These are phyloP conservation scores for Galeopterus variegatus DNA, from an alignment of 2,113 vertebrate genomes.

Conservation along the genomic window DNA sequence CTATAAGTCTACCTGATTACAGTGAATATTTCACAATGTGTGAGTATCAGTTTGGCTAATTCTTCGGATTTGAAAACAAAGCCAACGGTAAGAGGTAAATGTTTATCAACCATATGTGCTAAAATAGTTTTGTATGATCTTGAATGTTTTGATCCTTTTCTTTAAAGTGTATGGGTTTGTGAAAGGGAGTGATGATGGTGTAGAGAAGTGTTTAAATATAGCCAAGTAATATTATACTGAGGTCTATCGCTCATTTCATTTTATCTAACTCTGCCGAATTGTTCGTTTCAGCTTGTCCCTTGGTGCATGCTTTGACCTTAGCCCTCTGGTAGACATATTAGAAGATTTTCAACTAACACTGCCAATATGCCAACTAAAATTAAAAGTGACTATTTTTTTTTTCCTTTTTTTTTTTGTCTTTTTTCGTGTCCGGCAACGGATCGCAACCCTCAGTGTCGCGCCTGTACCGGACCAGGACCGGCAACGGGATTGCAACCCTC, in stretches of 20 bases:
- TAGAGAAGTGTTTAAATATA: neutral
- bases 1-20: neutral
- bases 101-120: neutral
- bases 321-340: neutral
- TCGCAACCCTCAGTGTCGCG: too few relatives aligned
- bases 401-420: too few relatives aligned
- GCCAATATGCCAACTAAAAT: neutral
- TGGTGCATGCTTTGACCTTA: neutral
- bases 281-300: neutral
- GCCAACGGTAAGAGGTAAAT: neutral
- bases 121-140: neutral
- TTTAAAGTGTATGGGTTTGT: neutral
- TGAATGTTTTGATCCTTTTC: neutral
- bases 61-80: slow-evolving; percentile 34
- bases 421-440: too few relatives aligned
- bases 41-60: neutral
- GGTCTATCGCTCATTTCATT: neutral
- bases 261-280: slow-evolving; percentile 25
- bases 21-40: neutral
- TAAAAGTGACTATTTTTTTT: slow-evolving; percentile 3
- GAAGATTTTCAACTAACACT: neutral
- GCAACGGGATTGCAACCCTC: too few relatives aligned
- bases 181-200: neutral
- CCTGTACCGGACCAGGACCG: too few relatives aligned
- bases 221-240: neutral